These are phyloP conservation scores for Megaleporinus macrocephalus DNA, from an alignment of 2,113 vertebrate genomes.

Conservation along the genomic window DNA sequence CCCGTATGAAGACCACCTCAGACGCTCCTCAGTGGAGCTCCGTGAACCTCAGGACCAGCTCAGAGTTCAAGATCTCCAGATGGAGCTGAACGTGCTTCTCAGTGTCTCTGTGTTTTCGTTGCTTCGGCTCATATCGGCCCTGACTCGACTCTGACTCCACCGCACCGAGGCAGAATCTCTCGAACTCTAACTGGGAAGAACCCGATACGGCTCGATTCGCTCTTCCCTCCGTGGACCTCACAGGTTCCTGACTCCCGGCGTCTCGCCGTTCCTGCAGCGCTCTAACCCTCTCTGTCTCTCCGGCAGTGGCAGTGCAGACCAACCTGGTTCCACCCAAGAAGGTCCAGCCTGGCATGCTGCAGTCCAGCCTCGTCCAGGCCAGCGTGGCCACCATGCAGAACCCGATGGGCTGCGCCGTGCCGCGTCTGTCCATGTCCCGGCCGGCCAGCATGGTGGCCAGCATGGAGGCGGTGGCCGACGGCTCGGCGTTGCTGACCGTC, in stretches of 20 bases:
- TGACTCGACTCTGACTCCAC: background rate
- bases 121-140: background rate
- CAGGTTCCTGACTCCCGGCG: background rate
- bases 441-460: conserved; percentile 83
- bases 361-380: conserved; percentile 79
- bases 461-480: conserved; percentile 83
- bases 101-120: no score
- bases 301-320: conserved; percentile 82
- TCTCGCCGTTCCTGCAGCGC: background rate
- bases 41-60: no score
- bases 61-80: no score
- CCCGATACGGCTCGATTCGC: background rate
- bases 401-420: conserved; percentile 79
- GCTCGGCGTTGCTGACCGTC: conserved; percentile 84
- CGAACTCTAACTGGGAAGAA: no score
- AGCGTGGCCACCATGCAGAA: conserved; percentile 81
- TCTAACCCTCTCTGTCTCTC: background rate
- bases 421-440: conserved; percentile 81
- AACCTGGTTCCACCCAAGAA: conserved; percentile 77
- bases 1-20: no score
- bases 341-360: conserved; percentile 76
- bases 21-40: no score
- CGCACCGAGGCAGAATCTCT: background rate
- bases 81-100: no score
- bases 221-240: background rate